Percentiles rank a stretch among this genome's conserved stretches.
Conservation (phyloP, 2,113 vertebrate genomes). For the Tachysurus fulvidraco region DNA sequence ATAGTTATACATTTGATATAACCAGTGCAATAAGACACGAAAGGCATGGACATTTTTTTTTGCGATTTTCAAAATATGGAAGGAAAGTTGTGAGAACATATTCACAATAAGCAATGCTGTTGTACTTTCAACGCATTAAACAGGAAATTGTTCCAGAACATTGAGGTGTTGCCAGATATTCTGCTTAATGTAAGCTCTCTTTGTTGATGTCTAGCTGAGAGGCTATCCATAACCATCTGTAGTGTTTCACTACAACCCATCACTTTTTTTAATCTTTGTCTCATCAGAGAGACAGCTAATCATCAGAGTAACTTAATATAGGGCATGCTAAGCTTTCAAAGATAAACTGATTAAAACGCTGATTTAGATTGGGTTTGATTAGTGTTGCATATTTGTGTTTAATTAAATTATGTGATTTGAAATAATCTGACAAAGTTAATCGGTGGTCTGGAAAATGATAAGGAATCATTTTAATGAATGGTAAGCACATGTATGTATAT, state of each 20-base stretch:
- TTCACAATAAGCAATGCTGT: not conserved
- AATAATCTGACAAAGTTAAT: slow-evolving; percentile 19
- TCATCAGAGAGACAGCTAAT: not conserved
- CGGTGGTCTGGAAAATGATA: slow-evolving; percentile 21
- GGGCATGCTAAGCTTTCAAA: not conserved
- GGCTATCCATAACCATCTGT: not conserved
- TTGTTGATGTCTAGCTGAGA: not conserved
- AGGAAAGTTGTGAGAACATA: not conserved
- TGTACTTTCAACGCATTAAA: slow-evolving; percentile 18
- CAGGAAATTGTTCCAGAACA: not conserved
- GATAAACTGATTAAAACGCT: slow-evolving; percentile 27
- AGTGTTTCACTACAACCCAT: not conserved
- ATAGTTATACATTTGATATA: not conserved
- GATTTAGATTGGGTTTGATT: slow-evolving; percentile 27
- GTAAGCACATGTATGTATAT: not conserved
- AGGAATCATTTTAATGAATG: not conserved
- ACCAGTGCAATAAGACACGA: not conserved
- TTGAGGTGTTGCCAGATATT: slow-evolving; percentile 14
- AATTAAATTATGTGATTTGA: slow-evolving; percentile 41
- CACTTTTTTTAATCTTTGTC: slow-evolving; percentile 1
- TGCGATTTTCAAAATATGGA: not conserved
- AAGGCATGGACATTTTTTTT: too few relatives aligned
- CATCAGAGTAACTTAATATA: not conserved
- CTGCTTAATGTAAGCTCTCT: not conserved
- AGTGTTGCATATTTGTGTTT: slow-evolving; percentile 24